Base-by-base conservation (phyloP, 2,113 vertebrate species). In the Galbula dea region DNA sequence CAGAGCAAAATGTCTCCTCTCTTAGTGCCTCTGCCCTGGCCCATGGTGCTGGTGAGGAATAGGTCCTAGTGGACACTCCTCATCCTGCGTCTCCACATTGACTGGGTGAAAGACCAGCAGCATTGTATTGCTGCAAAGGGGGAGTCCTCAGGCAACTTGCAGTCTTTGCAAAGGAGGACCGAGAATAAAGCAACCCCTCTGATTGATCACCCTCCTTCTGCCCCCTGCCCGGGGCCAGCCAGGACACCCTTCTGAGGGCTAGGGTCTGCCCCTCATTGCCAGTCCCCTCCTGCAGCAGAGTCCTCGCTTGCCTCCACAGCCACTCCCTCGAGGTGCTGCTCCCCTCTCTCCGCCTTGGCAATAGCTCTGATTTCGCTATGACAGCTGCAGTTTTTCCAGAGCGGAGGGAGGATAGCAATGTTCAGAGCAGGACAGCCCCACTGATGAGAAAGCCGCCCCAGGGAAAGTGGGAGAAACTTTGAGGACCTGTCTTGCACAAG, bases 31-130 rank as follows among this genome's bases (percentile, higher is more conserved):
- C 65, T 67, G 41, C 46, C 68, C n/a, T 6, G 2, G 54, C 19
- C 21, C 5, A 2, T 5, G 12, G 15, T 61, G 45, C 63, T 15
- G 20, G 55, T 1, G 9, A 37, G 55, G 37, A 20, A 0, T 0
- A 32, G 36, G 48, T 91, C 23, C 41, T 39, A 10, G 17, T 0
- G 0, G 16, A 62, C 54, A 75, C 15, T 32, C 32, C n/a, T 80
- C 57, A 58, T 4, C 49, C 32, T 5, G 4, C 48, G 43, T 26
- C 23, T 1, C 41, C 17, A 12, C 2, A 0, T 2, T 46, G 17
- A 21, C 27, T 58, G 54, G 43, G 19, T 37, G 30, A 72, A 51
- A 48, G 43, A 39, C n/a, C 1, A 1, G n/a, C 37, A 83, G 72
- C 43, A 18, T 15, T 1, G 2, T 36, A 11, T 12, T 0, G 1